phyloP scores from a whole-genome alignment of 2,888 invertebrate genomes.

The Euspilapteryx auroguttella region DNA sequence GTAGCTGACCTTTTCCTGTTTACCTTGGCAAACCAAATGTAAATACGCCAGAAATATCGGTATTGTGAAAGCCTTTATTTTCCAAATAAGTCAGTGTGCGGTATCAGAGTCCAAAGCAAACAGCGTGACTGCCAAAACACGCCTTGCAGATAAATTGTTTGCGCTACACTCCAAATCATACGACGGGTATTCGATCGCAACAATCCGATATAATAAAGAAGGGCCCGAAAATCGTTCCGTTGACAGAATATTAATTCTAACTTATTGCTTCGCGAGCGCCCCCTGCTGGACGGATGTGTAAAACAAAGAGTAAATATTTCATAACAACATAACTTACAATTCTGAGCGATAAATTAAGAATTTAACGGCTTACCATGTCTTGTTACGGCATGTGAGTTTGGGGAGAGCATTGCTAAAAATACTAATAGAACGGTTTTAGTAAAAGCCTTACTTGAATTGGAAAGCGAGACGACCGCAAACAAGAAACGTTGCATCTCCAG shows the following conservation, averaged over 20 bases:
- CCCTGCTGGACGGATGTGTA: constrained; percentile 26
- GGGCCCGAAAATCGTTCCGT: constrained; percentile 36
- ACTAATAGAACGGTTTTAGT: too few species aligned
- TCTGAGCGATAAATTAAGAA: constrained; percentile 29
- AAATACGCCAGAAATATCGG: too few species aligned
- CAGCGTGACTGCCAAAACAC: constrained; percentile 15
- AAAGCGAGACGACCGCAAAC: constrained; percentile 11
- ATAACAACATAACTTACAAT: constrained; percentile 32
- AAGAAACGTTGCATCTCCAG: constrained; percentile 2
- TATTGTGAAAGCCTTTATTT: too few species aligned
- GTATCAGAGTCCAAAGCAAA: constrained; percentile 20
- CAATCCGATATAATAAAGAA: constrained; percentile 34
- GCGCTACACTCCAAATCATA: constrained; percentile 20
- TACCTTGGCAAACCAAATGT: too few species aligned
- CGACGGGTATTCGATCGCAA: constrained; percentile 21
- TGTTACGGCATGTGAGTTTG: constrained; percentile 7
- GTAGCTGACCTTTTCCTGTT: too few species aligned
- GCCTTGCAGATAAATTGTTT: constrained; percentile 23
- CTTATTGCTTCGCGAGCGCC: constrained; percentile 20
- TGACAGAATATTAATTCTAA: constrained; percentile 53
- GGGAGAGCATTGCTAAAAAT: background rate
- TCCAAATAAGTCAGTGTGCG: too few species aligned
- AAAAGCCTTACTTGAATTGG: too few species aligned
- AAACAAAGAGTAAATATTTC: constrained; percentile 17
- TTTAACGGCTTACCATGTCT: constrained; percentile 25